A percentile compares a stretch with the other conserved stretches of the same genome.
Evolutionary conservation across 2,113 vertebrate species (phyloP).

Genomic region (Bambusicola thoracicus): DNA sequence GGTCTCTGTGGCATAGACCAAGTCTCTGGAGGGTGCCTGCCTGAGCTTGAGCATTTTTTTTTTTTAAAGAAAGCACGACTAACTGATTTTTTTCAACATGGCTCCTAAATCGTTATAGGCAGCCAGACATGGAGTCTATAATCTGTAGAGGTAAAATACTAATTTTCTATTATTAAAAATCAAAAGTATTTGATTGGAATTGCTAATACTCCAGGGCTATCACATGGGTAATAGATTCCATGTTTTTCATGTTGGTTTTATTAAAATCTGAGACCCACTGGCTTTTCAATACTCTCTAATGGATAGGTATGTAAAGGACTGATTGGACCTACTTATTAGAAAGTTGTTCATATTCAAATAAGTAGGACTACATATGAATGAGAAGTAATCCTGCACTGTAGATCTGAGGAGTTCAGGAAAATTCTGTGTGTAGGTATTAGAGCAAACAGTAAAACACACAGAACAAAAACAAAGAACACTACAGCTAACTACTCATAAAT

Average conservation of each 20-base stretch:
- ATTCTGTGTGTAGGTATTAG: not conserved
- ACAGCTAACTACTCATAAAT: not conserved
- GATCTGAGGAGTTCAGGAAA: not conserved
- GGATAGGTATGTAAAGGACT: not conserved
- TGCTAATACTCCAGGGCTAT: not conserved
- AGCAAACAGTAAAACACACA: not conserved
- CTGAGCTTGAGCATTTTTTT: not conserved
- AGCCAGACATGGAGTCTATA: not conserved
- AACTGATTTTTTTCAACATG: not conserved
- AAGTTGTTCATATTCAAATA: not conserved
- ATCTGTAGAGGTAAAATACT: not conserved
- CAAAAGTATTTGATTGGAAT: not conserved
- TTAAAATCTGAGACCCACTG: not conserved
- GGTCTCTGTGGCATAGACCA: not conserved
- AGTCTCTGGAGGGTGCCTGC: not conserved
- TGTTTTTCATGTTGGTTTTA: not conserved
- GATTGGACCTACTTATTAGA: not conserved
- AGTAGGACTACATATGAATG: not conserved
- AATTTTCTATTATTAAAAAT: not conserved
- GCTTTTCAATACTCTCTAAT: not conserved
- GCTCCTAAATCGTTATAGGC: not conserved
- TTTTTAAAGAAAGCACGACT: not conserved
- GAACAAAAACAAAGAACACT: not conserved
- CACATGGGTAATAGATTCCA: not conserved
- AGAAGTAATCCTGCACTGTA: not conserved